Evolutionary conservation across 2,888 invertebrate species (phyloP), one percentile per base, ranked within the genome.

Genomic region (Cantharis rustica): DNA sequence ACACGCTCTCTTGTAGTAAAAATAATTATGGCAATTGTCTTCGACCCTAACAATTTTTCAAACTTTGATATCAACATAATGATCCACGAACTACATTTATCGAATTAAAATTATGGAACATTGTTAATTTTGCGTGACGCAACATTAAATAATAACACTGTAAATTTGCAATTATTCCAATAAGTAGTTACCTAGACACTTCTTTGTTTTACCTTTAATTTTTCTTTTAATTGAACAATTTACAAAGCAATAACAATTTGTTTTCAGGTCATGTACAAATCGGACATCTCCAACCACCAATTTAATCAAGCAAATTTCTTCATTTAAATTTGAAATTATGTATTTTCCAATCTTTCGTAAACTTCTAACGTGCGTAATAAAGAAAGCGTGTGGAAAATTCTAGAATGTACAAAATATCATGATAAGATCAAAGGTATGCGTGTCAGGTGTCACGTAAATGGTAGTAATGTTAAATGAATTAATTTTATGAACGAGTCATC

Each of bases 21-120:
- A 47, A 66, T 66, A 66, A 66, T 66, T 66, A 66, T 66, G 64
- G 64, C 64, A 66, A 66, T 66, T 66, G 64, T 66, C 64, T 66
- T 20, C 64, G 64, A 66, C 64, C 64, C 64, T 66, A 17, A 23
- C 17, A 23, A 66, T 66, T 66, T 20, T 66, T 47, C 23, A 66
- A 66, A 20, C 64, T 66, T 23, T 11, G 16, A 47, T 47, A 47
- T 47, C 47, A 47, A 47, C 47, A 47, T 47, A 47, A 47, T 47
- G 47, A 20, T 66, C 23, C 64, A 66, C 64, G 64, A 66, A 66
- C 20, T 23, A 66, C 20, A 23, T 66, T 47, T 20, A 23, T 66
- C 64, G 64, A 66, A 66, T 66, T 66, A 20, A 66, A 66, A 66
- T 66, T 66, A 66, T 66, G 64, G 23, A 47, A 47, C 47, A 47